These are phyloP conservation scores for Jacana jacana DNA, from an alignment of 2,113 vertebrate genomes.

Conservation along the genomic window DNA sequence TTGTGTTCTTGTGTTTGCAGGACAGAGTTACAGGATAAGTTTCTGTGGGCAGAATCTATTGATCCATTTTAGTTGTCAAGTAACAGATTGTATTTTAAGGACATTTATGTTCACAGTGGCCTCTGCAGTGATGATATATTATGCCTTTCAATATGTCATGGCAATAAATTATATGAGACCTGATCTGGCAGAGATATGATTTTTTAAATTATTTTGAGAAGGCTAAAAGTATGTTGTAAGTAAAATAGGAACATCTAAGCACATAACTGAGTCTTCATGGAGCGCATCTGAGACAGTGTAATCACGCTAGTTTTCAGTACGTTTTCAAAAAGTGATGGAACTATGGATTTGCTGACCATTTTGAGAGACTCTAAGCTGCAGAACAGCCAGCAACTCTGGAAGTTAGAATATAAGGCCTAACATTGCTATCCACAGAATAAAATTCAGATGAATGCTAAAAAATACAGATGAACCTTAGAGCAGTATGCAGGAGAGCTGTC, in stretches of 20 bases:
- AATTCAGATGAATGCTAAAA: background rate
- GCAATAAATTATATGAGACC: background rate
- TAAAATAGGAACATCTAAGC: background rate
- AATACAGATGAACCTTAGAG: background rate
- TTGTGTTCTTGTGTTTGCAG: background rate
- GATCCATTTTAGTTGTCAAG: background rate
- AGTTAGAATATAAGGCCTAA: background rate
- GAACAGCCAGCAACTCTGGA: background rate
- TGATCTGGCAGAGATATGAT: background rate
- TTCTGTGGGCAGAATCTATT: background rate
- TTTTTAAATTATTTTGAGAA: background rate
- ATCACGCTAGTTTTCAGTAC: background rate
- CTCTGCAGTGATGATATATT: background rate
- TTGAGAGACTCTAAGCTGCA: background rate
- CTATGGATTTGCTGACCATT: background rate
- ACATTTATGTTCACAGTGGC: background rate
- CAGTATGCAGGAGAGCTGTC: background rate
- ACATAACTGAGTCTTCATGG: background rate
- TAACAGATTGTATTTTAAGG: background rate
- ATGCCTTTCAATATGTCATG: background rate
- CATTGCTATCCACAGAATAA: background rate
- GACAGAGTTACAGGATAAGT: background rate
- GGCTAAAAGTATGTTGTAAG: background rate
- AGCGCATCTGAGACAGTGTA: background rate
- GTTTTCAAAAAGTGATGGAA: background rate